Evolutionary conservation across 2,888 invertebrate species (phyloP).

Genomic region (Spisula subtruncata): DNA sequence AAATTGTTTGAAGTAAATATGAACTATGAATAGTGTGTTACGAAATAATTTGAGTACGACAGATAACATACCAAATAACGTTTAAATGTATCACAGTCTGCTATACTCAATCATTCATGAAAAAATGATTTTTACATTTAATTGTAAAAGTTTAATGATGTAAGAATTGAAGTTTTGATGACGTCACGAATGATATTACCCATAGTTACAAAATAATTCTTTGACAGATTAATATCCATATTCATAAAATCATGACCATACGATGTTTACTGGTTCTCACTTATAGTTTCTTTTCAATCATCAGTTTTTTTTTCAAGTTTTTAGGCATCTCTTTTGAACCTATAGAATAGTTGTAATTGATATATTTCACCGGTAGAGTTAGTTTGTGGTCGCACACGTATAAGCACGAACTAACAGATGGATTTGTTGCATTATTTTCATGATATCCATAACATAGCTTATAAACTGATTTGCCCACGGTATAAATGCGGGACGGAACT

Average conservation of each 20-base stretch:
- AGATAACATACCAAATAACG: constrained; percentile 7
- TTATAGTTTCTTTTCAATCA: background rate
- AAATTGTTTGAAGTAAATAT: too few relatives aligned
- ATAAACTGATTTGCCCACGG: too few relatives aligned
- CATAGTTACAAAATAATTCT: background rate
- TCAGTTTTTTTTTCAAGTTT: background rate
- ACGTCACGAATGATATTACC: background rate
- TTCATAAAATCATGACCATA: background rate
- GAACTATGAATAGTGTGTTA: background rate
- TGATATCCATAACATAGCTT: too few relatives aligned
- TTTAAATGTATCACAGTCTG: constrained; percentile 2
- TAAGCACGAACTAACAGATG: too few relatives aligned
- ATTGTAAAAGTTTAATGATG: background rate
- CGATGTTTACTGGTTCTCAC: background rate
- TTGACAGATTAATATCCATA: background rate
- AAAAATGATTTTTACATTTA: background rate
- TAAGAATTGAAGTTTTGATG: background rate
- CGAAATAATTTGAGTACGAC: constrained; percentile 6
- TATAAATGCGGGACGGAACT: too few relatives aligned
- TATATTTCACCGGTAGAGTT: background rate
- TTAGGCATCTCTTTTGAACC: background rate
- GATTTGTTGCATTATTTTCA: too few relatives aligned
- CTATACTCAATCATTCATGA: background rate
- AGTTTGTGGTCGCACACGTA: too few relatives aligned
- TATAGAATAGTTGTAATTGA: background rate